phyloP scores from a whole-genome alignment of 2,888 invertebrate species.

The Megaustenia siamemsis region DNA sequence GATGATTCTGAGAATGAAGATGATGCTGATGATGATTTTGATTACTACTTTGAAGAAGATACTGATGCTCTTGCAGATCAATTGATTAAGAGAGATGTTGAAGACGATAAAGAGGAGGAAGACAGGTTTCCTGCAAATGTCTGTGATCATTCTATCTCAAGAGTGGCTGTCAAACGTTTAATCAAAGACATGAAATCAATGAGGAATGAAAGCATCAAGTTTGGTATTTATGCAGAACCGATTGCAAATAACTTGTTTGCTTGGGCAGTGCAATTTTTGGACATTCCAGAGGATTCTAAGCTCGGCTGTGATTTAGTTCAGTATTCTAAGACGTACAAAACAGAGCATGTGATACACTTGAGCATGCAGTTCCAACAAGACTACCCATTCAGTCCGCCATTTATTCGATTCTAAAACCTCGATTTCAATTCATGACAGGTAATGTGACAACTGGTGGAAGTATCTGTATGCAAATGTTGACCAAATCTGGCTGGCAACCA shows the following conservation, averaged over 20 bases:
- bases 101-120: constrained; percentile 18
- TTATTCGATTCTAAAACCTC: constrained; percentile 74
- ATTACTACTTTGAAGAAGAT: too few species aligned
- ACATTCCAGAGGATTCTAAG: constrained; percentile 67
- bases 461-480: constrained; percentile 78
- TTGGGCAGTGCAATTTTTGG: constrained; percentile 8
- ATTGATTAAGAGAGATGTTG: too few species aligned
- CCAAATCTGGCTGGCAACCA: constrained; percentile 76
- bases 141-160: neutral
- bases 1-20: too few species aligned
- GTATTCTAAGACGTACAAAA: constrained; percentile 67
- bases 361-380: constrained; percentile 76
- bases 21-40: too few species aligned
- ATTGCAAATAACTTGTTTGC: constrained; percentile 66
- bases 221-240: constrained; percentile 70
- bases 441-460: constrained; percentile 78
- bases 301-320: constrained; percentile 69
- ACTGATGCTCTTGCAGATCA: too few species aligned
- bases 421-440: constrained; percentile 77
- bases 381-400: constrained; percentile 76
- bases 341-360: constrained; percentile 72
- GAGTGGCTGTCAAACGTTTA: constrained; percentile 35
- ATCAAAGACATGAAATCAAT: constrained; percentile 67
- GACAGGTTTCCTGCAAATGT: neutral
- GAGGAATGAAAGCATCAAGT: constrained; percentile 64